Evolutionary conservation across 2,888 invertebrate species (phyloP), one percentile per base, ranked within the genome.

Genomic region (Ceramica pisi): DNA sequence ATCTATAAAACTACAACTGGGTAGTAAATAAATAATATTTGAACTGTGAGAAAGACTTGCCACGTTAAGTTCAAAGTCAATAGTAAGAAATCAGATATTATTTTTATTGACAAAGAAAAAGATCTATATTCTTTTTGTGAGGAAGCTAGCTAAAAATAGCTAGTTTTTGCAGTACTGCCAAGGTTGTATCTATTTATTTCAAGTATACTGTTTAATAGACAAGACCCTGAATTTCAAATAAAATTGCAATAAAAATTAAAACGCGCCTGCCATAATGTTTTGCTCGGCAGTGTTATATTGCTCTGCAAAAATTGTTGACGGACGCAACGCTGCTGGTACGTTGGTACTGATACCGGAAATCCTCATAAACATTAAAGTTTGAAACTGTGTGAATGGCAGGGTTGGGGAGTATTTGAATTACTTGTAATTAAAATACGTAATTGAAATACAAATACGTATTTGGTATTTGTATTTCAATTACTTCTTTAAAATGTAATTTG

Each of bases 401-500:
- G 63, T 35, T 66, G 46, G 66, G 66, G 35, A 63, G 64, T 50
- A 63, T 63, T 85, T 83, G 70, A 81, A 83, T 77, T 74, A 78
- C 79, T 81, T 80, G 79, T 83, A 83, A 86, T 87, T 84, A 87
- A 87, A 86, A 87, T 88, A 88, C 83, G 86, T 86, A 86, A 85
- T 87, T 87, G 86, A 88, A 86, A 87, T 84, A 84, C 84, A 83
- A 85, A 82, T 41, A 65, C 9, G 21, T 51, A 51, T 51, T 65
- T 63, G 26, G 38, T 67, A 66, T 67, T 67, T 66, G 67, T 67
- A 46, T 10, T 66, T 67, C 16, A 67, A 66, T 66, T 67, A 51
- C 6, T n/a, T n/a, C n/a, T n/a, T n/a, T n/a, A n/a, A n/a, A n/a
- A n/a, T n/a, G n/a, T n/a, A n/a, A n/a, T n/a, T n/a, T n/a, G n/a